Conservation (phyloP, 2,113 vertebrate genomes). For the Lycaon pictus region DNA sequence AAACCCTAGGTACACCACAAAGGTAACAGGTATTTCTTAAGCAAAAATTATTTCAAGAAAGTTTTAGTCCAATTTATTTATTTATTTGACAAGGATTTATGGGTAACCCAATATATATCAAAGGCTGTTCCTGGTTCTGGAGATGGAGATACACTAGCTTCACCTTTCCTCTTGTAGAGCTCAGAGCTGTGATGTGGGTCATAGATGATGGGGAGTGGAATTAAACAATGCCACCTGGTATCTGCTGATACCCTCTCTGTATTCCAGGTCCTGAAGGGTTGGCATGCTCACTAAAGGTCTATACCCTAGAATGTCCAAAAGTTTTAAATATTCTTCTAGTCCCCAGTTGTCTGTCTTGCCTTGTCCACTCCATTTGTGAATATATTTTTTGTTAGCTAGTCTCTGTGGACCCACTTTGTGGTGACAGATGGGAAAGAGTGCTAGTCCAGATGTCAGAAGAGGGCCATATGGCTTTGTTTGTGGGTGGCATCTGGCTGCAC, state of each 20-base stretch:
- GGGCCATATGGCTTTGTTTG: neutral
- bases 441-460: accelerated
- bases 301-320: neutral
- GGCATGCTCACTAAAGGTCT: neutral
- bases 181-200: neutral
- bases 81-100: neutral
- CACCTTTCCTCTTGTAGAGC: neutral
- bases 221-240: neutral
- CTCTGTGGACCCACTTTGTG: neutral
- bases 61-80: neutral
- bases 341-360: neutral
- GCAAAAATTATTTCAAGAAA: neutral
- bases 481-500: neutral
- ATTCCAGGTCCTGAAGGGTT: neutral
- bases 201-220: neutral
- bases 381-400: neutral
- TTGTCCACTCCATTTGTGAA: neutral
- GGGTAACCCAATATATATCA: neutral
- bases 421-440: neutral
- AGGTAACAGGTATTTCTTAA: neutral
- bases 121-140: neutral
- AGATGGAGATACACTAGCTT: neutral
- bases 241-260: neutral
- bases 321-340: neutral
- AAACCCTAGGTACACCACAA: neutral